These are phyloP conservation scores for Chiloscyllium plagiosum DNA, from an alignment of 2,113 vertebrate genomes.

Conservation along the genomic window DNA sequence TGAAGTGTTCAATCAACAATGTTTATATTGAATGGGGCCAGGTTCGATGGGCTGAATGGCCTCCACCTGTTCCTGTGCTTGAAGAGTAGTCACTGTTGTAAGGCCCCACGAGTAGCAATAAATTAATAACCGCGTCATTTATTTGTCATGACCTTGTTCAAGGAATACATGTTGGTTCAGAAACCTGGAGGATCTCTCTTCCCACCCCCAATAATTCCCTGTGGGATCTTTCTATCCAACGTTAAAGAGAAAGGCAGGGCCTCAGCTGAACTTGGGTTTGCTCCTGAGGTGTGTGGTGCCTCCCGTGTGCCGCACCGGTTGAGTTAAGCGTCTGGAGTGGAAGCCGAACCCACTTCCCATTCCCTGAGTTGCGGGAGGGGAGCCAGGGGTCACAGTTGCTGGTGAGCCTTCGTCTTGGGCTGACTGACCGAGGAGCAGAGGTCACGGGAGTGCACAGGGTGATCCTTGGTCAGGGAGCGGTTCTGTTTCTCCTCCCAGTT, in stretches of 20 bases:
- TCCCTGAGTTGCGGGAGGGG: not conserved
- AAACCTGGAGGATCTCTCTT: not conserved
- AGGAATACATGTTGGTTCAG: not conserved
- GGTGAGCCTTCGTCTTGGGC: not conserved
- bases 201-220: not conserved
- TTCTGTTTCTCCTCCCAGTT: not conserved
- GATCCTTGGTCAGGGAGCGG: not conserved
- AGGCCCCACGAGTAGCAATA: not conserved
- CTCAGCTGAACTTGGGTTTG: not conserved
- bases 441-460: too few species aligned
- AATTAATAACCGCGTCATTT: not conserved
- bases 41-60: too few species aligned
- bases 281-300: not conserved
- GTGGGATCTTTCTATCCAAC: not conserved
- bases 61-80: not conserved
- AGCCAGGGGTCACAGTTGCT: not conserved
- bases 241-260: not conserved
- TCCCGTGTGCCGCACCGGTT: not conserved
- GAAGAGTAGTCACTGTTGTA: not conserved
- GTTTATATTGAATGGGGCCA: too few species aligned
- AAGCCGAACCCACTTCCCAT: too few species aligned
- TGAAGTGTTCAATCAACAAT: too few species aligned
- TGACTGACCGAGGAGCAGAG: too few species aligned
- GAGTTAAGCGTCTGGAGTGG: not conserved
- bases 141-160: not conserved